Percentiles rank a stretch among this genome's conserved stretches.
phyloP scores from a whole-genome alignment of 2,113 vertebrate species.

The Myotis lucifugus region DNA sequence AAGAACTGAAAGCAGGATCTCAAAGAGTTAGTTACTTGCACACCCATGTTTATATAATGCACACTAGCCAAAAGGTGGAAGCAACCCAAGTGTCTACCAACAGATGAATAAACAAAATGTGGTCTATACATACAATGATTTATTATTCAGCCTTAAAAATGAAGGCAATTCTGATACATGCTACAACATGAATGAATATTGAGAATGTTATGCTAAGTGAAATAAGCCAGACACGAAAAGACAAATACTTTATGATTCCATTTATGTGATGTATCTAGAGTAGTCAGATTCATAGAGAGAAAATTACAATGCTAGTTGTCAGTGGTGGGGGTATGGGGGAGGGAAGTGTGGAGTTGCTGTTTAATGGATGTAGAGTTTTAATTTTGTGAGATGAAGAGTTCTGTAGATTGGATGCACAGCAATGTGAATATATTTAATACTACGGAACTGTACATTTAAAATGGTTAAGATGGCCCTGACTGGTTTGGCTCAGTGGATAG shows the following conservation, averaged over 20 bases:
- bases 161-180: not conserved
- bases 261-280: not conserved
- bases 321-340: not conserved
- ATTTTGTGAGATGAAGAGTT: constrained; percentile 12
- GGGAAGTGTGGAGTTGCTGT: not conserved
- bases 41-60: not conserved
- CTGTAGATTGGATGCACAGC: not conserved
- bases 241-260: not conserved
- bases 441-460: not conserved
- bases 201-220: not conserved
- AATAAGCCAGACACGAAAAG: not conserved
- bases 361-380: not conserved
- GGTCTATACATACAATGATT: not conserved
- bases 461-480: not conserved
- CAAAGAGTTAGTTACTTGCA: not conserved
- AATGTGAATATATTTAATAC: not conserved
- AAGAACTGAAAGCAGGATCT: constrained; percentile 1
- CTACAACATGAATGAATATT: not conserved
- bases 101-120: not conserved
- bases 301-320: not conserved
- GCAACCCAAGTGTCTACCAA: not conserved
- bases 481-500: no score
- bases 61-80: not conserved
- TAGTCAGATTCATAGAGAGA: not conserved
- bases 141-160: not conserved